Evolutionary conservation across 2,888 invertebrate species (phyloP).

Genomic region (Agrotis clavis): DNA sequence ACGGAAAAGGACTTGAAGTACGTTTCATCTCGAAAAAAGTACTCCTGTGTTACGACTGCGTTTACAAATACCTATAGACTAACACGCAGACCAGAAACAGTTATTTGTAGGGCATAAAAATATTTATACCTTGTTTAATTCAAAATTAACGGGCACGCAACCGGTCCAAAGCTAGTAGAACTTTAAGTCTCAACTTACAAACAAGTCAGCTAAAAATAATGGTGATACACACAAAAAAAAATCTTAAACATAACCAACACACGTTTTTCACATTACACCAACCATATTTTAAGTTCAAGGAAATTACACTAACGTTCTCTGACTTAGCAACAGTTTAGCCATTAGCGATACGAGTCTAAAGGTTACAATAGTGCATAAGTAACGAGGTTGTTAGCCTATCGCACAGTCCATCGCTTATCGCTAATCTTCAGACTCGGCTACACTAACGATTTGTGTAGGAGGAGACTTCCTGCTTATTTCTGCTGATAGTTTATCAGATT

Average conservation of each 20-base stretch:
- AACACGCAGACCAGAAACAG: too few relatives aligned
- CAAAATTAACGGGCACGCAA: too few relatives aligned
- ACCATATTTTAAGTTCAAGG: constrained; percentile 34
- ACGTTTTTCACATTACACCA: constrained; percentile 1
- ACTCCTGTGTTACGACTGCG: too few relatives aligned
- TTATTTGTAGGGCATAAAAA: too few relatives aligned
- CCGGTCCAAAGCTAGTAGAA: too few relatives aligned
- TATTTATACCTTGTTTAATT: too few relatives aligned
- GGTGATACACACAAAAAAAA: too few relatives aligned
- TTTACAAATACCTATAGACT: too few relatives aligned
- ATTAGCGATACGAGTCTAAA: constrained; percentile 42
- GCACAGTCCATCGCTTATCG: constrained; percentile 42
- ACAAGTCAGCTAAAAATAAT: not conserved
- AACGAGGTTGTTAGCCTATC: constrained; percentile 52
- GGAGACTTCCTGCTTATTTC: constrained; percentile 38
- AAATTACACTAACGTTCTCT: constrained; percentile 43
- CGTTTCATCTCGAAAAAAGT: too few relatives aligned
- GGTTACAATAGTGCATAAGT: constrained; percentile 49
- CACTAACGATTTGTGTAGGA: constrained; percentile 49
- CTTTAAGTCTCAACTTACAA: not conserved
- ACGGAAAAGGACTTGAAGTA: too few relatives aligned
- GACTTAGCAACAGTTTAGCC: constrained; percentile 52
- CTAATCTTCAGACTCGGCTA: constrained; percentile 42
- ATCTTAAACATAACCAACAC: not conserved
- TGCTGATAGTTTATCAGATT: constrained; percentile 37